Percentiles rank a stretch among this genome's conserved stretches.
phyloP scores from a whole-genome alignment of 2,888 invertebrate species.

The Leptothorax acervorum region DNA sequence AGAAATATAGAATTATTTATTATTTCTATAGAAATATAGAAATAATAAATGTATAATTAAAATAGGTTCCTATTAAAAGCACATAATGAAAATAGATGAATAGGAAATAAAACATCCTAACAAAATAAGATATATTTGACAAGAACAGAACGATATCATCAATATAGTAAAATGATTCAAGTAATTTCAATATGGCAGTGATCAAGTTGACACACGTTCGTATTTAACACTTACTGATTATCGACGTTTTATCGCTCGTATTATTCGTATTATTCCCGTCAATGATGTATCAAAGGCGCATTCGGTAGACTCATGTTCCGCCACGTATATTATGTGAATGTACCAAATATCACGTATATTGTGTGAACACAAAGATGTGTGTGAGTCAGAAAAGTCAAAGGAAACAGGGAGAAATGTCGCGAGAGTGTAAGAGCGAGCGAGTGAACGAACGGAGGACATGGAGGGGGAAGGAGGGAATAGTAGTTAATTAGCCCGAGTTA shows the following conservation, averaged over 20 bases:
- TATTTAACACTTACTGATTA: background rate
- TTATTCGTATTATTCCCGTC: conserved; percentile 3
- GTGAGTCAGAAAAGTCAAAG: conserved; percentile 16
- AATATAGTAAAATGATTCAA: background rate
- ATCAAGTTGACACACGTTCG: background rate
- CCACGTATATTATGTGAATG: background rate
- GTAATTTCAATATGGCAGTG: background rate
- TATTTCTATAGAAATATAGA: background rate
- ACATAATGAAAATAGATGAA: background rate
- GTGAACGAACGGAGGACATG: background rate
- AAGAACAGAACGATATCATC: background rate
- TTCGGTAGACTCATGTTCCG: background rate
- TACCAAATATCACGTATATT: background rate
- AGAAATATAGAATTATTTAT: too few species aligned
- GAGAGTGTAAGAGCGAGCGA: conserved; percentile 16
- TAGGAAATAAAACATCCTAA: background rate
- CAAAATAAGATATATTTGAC: background rate
- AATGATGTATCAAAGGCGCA: conserved; percentile 19
- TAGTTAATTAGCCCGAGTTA: conserved; percentile 78
- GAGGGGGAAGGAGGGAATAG: conserved; percentile 19
- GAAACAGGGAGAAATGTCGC: conserved; percentile 2
- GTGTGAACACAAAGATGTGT: background rate
- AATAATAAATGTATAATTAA: background rate
- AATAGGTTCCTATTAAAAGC: background rate
- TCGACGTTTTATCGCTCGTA: background rate